phyloP scores from a whole-genome alignment of 2,113 vertebrate genomes.

The Vicugna pacos region DNA sequence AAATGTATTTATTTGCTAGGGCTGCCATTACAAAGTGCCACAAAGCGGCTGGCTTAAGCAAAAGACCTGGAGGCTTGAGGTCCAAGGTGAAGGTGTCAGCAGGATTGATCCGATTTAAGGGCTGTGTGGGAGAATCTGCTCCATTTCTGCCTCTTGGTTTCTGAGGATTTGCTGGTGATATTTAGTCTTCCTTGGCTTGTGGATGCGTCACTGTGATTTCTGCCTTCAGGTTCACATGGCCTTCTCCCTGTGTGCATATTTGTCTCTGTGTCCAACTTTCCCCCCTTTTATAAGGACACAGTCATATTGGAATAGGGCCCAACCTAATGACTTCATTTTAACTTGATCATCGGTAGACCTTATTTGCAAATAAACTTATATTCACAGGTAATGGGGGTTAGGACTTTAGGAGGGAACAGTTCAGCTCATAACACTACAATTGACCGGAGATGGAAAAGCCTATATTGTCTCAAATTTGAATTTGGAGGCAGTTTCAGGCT shows the following conservation, averaged over 20 bases:
- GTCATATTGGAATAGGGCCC: not conserved
- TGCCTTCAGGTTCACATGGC: not conserved
- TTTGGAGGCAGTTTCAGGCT: not conserved
- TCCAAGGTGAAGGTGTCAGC: not conserved
- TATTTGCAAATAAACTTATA: conserved; percentile 7
- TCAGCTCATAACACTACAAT: not conserved
- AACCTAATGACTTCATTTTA: not conserved
- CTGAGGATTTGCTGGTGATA: not conserved
- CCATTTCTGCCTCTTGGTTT: not conserved
- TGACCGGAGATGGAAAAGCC: not conserved
- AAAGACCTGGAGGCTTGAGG: not conserved
- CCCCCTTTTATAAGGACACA: not conserved
- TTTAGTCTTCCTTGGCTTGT: not conserved
- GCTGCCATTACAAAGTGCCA: not conserved
- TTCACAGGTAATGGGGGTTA: not conserved
- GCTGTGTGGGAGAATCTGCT: not conserved
- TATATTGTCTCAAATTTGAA: not conserved
- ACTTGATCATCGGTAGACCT: not conserved
- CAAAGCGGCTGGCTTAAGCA: not conserved
- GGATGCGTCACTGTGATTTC: not conserved
- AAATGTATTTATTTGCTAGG: not conserved
- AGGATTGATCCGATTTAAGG: not conserved
- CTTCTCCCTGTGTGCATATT: not conserved
- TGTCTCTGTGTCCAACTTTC: not conserved
- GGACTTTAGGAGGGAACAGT: not conserved